Base-by-base conservation (phyloP, 2,888 invertebrate species). In the Andrena hattorfiana region DNA sequence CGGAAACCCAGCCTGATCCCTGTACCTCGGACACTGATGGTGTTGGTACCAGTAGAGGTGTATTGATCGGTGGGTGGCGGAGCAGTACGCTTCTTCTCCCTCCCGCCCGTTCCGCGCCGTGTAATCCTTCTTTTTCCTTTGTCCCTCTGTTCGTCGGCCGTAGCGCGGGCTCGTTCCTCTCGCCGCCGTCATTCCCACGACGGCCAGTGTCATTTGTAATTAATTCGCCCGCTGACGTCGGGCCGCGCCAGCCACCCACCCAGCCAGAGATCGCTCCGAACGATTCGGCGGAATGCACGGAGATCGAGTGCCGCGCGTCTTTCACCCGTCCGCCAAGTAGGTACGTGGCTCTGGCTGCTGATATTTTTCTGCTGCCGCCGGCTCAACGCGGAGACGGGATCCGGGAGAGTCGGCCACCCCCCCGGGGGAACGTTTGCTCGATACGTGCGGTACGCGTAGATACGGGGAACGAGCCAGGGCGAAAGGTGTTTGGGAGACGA, bases 11-110 rank as follows among this genome's bases (percentile, higher is more conserved):
- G 30, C 51, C 66, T 64, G 71, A 77, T 77, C 77, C 70, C 62
- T 28, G 74, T 80, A 76, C 49, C 73, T 16, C 75, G 72, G 77
- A 77, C 72, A 75, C 66, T 62, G 72, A 77, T 76, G 85, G 86
- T 86, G 89, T 88, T 87, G 89, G 86, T 86, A 89, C 88, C 86
- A 86, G 89, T 90, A 91, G 90, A 90, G 90, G 90, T 91, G 93
- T 93, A 93, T 93, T 93, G 93, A 93, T 93, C 93, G 91, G 88
- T 87, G 87, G 81, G 87, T 90, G 91, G 87, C 87, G 89, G 91
- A 88, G 85, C 89, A 90, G 89, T 86, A 83, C 83, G 83, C 76
- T 66, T 83, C 81, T 70, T 75, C 80, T 64, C 71, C 72, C 82
- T 60, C 49, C 60, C 51, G 16, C 42, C 49, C 48, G 28, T 48